These are phyloP conservation scores for Spongilla lacustris DNA, from an alignment of 37 sponge, comb jelly and placozoan species.

Conservation along the genomic window DNA sequence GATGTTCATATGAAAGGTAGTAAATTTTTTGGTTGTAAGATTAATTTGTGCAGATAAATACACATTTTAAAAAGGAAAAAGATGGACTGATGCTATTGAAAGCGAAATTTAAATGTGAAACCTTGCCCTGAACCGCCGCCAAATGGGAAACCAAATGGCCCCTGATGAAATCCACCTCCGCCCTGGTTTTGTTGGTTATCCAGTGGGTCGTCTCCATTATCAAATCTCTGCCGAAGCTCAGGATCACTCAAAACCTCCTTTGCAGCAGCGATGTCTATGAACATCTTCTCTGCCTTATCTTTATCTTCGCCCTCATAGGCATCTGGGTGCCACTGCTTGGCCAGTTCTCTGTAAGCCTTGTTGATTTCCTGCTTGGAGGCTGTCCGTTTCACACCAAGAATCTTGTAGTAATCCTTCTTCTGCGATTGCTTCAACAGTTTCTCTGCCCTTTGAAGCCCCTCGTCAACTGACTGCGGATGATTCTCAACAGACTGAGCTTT, in stretches of 20 bases:
- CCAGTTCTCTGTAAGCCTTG: slow-evolving; percentile 94
- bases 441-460: slow-evolving; percentile 89
- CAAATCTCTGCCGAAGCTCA: slow-evolving; percentile 93
- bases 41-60: background rate
- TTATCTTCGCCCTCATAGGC: slow-evolving; percentile 85
- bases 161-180: slow-evolving; percentile 61
- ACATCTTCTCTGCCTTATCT: slow-evolving; percentile 95
- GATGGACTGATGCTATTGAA: background rate
- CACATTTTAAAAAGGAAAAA: background rate
- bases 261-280: slow-evolving; percentile 98
- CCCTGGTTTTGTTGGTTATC: slow-evolving; percentile 85
- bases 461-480: slow-evolving; percentile 71
- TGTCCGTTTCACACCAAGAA: slow-evolving; percentile 92
- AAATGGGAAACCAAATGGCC: slow-evolving; percentile 73
- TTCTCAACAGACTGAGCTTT: slow-evolving; percentile 75
- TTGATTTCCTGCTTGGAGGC: slow-evolving; percentile 87
- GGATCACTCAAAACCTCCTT: slow-evolving; percentile 96
- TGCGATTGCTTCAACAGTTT: slow-evolving; percentile 94
- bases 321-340: slow-evolving; percentile 95
- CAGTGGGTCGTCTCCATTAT: slow-evolving; percentile 97
- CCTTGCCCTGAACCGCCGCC: slow-evolving; percentile 69
- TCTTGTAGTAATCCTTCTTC: slow-evolving; percentile 98
- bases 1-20: no score
- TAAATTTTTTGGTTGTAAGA: no score
- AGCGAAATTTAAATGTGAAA: slow-evolving; percentile 91